Evolutionary conservation across 2,888 invertebrate species (phyloP).

Genomic region (Himalopsyche japonica): DNA sequence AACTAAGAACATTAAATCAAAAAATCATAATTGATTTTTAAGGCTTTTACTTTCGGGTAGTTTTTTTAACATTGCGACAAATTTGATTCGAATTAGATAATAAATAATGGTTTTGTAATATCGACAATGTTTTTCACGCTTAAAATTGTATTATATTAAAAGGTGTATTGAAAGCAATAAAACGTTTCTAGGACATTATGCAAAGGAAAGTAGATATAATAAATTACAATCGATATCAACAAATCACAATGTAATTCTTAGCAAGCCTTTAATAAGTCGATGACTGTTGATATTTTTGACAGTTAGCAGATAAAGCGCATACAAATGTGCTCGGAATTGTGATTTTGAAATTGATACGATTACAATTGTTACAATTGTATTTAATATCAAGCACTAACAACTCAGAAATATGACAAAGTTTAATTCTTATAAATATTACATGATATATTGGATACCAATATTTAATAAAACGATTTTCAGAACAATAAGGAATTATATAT

Average conservation of each 20-base stretch:
- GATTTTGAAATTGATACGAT: neutral
- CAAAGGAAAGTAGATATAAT: neutral
- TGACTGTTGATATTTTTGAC: neutral
- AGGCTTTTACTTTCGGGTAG: too few relatives aligned
- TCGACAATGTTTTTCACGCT: too few relatives aligned
- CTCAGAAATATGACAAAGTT: too few relatives aligned
- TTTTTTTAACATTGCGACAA: too few relatives aligned
- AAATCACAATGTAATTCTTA: neutral
- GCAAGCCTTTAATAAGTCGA: neutral
- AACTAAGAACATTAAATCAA: too few relatives aligned
- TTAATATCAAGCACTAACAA: neutral
- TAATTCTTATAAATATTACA: too few relatives aligned
- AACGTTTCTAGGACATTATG: neutral
- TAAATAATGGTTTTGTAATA: too few relatives aligned
- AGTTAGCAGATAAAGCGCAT: neutral
- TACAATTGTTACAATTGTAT: neutral
- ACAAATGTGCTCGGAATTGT: neutral
- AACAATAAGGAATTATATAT: too few relatives aligned
- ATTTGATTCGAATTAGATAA: too few relatives aligned
- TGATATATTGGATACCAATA: too few relatives aligned
- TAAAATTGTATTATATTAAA: neutral
- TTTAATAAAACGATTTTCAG: too few relatives aligned
- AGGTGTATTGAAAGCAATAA: neutral
- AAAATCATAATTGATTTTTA: too few relatives aligned
- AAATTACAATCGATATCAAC: neutral